Conservation (phyloP, 1,140 invertebrate species). For the Drosophila micromelanica region DNA sequence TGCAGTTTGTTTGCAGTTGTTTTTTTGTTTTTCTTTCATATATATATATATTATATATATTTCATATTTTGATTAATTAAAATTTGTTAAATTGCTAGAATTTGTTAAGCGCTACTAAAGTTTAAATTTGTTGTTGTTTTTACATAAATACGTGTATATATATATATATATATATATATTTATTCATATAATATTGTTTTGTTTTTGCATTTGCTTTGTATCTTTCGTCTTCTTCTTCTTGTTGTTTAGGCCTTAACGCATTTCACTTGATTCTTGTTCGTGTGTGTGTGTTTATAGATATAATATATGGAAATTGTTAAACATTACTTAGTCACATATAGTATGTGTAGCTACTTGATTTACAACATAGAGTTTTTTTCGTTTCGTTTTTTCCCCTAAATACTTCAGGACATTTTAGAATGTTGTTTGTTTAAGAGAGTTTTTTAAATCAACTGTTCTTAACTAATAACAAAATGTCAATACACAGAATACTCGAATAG, state of each 20-base stretch:
- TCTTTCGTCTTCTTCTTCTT: conserved; percentile 44
- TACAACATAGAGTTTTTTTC: conserved; percentile 61
- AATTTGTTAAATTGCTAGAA: conserved; percentile 83
- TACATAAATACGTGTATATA: conserved; percentile 19
- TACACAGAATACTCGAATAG: background rate
- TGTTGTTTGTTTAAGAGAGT: conserved; percentile 14
- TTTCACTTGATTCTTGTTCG: conserved; percentile 26
- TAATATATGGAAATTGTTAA: conserved; percentile 65
- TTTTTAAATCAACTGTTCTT: background rate
- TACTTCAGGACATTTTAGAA: conserved; percentile 10
- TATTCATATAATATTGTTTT: conserved; percentile 25
- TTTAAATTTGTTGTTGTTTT: conserved; percentile 68
- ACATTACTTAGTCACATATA: conserved; percentile 57
- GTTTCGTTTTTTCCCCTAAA: background rate
- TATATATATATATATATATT: conserved; percentile 26
- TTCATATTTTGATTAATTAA: conserved; percentile 79
- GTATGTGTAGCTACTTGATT: conserved; percentile 42
- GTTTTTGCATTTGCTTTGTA: conserved; percentile 51
- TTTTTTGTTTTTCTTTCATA: conserved; percentile 35
- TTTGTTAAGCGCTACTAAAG: conserved; percentile 83
- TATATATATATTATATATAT: conserved; percentile 32
- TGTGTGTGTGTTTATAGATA: conserved; percentile 37
- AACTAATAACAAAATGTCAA: conserved; percentile 14
- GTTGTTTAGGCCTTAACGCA: conserved; percentile 55
- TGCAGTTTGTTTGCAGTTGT: conserved; percentile 71